Evolutionary conservation across 2,113 vertebrate species (phyloP), one percentile per base, ranked within the genome.

Genomic region (Scartelaos histophorus): DNA sequence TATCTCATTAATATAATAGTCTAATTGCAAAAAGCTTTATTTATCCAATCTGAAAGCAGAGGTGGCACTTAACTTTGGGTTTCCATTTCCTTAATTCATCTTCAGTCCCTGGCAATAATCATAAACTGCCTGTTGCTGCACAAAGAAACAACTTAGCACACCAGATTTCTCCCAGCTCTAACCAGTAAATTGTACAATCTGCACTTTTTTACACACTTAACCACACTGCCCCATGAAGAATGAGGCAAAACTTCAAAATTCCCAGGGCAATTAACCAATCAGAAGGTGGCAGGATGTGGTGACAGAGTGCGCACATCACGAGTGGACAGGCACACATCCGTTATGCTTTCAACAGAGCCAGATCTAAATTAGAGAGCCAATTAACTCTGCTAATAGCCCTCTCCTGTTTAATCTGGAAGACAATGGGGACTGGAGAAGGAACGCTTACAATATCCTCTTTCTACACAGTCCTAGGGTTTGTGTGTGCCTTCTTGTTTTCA

Each of bases 291-390:
- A 93, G 94, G 92, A 92, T 79, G 87, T 94, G 80, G 95, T 97
- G 96, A 98, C 94, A 93, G 93, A 98, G 96, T 96, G 93, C 93
- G 94, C 93, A 92, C 95, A 95, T 98, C 95, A 95, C 92, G 91
- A 93, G 94, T 91, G 92, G 94, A 95, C 94, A 91, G 93, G 85
- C 93, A 88, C 80, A 86, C 97, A 99, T 98, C 95, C 95, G 93
- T 99, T 96, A 98, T 94, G 96, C 95, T 96, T 98, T 98, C 95
- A 97, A 92, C 92, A 92, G 77, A 93, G 87, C 95, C 94, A 98
- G 96, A 96, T 98, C 96, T 98, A 98, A 99, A 98, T 98, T 97
- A 96, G 96, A 96, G 96, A 97, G 96, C 97, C 96, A 99, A 99
- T 99, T 98, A 98, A 97, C 96, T 92, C 95, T 93, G 93, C 96